A percentile compares a stretch with the other conserved stretches of the same genome.
These are phyloP conservation scores for Alligator mississippiensis DNA, from an alignment of 2,113 vertebrate genomes.

Conservation along the genomic window DNA sequence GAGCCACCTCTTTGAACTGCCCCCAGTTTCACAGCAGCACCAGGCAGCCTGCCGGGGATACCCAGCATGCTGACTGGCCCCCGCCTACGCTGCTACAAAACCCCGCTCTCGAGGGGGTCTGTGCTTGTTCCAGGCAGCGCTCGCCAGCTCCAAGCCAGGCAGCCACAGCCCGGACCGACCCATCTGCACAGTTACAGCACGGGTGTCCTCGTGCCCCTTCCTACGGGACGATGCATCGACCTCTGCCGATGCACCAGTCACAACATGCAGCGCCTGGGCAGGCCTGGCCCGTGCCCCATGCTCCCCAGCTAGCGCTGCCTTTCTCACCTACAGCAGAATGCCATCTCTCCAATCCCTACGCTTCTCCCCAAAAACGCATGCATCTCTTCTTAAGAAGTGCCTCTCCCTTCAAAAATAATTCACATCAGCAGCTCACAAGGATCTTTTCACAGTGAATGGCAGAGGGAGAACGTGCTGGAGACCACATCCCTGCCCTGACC, in stretches of 20 bases:
- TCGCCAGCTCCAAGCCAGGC: neutral
- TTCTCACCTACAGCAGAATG: neutral
- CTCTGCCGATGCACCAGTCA: neutral
- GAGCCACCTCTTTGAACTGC: neutral
- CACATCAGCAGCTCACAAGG: neutral
- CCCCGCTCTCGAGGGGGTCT: neutral
- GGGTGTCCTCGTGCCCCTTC: no score
- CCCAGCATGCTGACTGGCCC: no score
- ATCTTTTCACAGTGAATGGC: neutral
- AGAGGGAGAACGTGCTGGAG: neutral
- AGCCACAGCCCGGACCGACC: neutral
- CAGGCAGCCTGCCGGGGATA: no score
- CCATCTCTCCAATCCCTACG: neutral
- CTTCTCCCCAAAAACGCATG: neutral
- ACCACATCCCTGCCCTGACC: no score
- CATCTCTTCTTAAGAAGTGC: neutral
- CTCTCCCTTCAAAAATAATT: neutral
- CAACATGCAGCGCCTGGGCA: neutral
- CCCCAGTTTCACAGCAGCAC: no score
- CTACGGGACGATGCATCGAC: neutral
- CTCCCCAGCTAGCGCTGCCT: neutral
- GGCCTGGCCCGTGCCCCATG: no score
- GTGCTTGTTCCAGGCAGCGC: neutral
- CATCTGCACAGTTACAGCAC: no score
- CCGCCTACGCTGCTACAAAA: neutral